phyloP scores from a whole-genome alignment of 2,113 vertebrate species.

The Myotis brandtii region DNA sequence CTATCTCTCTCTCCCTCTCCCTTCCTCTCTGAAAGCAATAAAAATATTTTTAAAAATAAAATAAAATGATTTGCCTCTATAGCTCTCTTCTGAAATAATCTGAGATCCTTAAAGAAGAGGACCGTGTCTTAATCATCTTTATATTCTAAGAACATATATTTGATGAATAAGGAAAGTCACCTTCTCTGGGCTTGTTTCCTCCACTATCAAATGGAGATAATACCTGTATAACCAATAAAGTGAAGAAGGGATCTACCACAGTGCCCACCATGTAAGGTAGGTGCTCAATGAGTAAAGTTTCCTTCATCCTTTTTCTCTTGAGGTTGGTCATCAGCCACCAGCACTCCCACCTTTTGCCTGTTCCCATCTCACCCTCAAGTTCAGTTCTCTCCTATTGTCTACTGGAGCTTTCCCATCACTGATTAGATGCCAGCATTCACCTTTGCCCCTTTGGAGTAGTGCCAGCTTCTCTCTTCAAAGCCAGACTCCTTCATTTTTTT shows the following conservation, averaged over 20 bases:
- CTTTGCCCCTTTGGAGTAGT: not conserved
- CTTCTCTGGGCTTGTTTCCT: slow-evolving; percentile 16
- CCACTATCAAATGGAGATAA: not conserved
- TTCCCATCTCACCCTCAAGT: not conserved
- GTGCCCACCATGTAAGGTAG: not conserved
- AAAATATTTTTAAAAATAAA: not conserved
- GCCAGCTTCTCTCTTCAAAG: not conserved
- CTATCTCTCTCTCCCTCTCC: no score
- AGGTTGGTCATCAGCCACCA: not conserved
- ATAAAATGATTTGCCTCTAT: not conserved
- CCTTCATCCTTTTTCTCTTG: not conserved
- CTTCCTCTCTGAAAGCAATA: no score
- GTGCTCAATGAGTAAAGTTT: not conserved
- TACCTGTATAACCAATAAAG: not conserved
- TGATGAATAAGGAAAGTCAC: slow-evolving; percentile 33
- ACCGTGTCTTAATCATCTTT: slow-evolving; percentile 24
- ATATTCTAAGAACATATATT: not conserved
- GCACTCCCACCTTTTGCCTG: not conserved
- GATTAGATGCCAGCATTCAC: not conserved
- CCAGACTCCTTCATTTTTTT: not conserved
- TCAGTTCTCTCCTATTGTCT: not conserved
- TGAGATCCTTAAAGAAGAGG: slow-evolving; percentile 11
- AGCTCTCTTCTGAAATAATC: not conserved
- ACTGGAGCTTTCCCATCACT: not conserved
- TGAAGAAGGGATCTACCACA: not conserved